These are phyloP conservation scores for Nixonia krombeini DNA, from an alignment of 1,140 invertebrate genomes.

Conservation along the genomic window DNA sequence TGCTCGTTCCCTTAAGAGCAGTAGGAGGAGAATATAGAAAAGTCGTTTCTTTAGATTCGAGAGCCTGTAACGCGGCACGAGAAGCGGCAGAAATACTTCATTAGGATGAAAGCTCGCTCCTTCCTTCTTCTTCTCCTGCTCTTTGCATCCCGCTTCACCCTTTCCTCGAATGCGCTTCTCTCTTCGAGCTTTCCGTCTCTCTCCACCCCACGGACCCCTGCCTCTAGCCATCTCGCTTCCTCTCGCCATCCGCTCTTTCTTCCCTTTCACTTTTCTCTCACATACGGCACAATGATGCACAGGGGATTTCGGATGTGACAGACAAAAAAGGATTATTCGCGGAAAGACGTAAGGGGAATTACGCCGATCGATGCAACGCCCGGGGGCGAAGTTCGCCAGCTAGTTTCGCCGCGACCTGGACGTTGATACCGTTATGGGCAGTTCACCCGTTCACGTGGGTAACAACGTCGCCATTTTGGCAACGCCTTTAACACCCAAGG, in stretches of 20 bases:
- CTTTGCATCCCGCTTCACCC: conserved; percentile 7
- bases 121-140: conserved; percentile 11
- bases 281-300: conserved; percentile 41
- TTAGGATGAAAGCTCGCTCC: conserved; percentile 50
- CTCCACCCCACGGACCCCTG: conserved; percentile 24
- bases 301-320: conserved; percentile 50
- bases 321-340: conserved; percentile 54
- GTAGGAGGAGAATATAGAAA: background rate
- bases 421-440: no score
- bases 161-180: conserved; percentile 7
- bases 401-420: conserved; percentile 44
- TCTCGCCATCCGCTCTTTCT: conserved; percentile 38
- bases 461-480: no score
- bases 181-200: conserved; percentile 34
- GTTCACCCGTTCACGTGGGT: no score
- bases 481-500: no score
- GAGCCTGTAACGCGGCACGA: conserved; percentile 18
- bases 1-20: conserved; percentile 4
- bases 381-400: conserved; percentile 37
- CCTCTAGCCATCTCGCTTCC: conserved; percentile 21
- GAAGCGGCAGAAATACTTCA: conserved; percentile 49
- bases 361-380: conserved; percentile 47
- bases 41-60: background rate
- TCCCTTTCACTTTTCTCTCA: conserved; percentile 33
- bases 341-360: conserved; percentile 51